A percentile compares a stretch with the other conserved stretches of the same genome.
Conservation (phyloP, 2,113 vertebrate species). For the Pterophyllum scalare region DNA sequence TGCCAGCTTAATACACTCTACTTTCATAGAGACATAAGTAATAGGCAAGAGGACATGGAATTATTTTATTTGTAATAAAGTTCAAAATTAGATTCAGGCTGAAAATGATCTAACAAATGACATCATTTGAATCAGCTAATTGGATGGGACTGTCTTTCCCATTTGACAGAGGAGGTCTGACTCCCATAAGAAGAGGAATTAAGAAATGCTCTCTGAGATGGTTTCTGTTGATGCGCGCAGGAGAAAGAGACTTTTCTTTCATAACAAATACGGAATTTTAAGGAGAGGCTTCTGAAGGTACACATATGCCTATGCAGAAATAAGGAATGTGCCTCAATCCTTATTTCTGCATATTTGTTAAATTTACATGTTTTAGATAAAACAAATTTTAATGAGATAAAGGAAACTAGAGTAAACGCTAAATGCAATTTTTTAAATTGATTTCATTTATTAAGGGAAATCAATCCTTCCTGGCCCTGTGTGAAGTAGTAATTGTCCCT, state of each 20-base stretch:
- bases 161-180: conserved; percentile 64
- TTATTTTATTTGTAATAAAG: conserved; percentile 82
- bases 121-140: conserved; percentile 74
- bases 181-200: conserved; percentile 35
- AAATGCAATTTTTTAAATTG: no score
- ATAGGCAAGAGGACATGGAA: conserved; percentile 78
- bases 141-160: conserved; percentile 66
- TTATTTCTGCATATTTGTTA: no score
- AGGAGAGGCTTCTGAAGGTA: no score
- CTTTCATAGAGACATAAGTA: conserved; percentile 78
- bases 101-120: conserved; percentile 78
- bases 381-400: no score
- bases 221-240: not conserved
- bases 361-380: no score
- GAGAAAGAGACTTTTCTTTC: not conserved
- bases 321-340: no score
- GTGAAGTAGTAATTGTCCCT: no score
- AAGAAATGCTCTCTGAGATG: not conserved
- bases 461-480: no score
- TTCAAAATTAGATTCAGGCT: conserved; percentile 81
- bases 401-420: no score
- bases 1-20: conserved; percentile 78
- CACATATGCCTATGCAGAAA: no score
- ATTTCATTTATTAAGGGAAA: no score
- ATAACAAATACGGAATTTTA: not conserved